phyloP scores from a whole-genome alignment of 2,888 invertebrate species.

The Gerosis bhagava region DNA sequence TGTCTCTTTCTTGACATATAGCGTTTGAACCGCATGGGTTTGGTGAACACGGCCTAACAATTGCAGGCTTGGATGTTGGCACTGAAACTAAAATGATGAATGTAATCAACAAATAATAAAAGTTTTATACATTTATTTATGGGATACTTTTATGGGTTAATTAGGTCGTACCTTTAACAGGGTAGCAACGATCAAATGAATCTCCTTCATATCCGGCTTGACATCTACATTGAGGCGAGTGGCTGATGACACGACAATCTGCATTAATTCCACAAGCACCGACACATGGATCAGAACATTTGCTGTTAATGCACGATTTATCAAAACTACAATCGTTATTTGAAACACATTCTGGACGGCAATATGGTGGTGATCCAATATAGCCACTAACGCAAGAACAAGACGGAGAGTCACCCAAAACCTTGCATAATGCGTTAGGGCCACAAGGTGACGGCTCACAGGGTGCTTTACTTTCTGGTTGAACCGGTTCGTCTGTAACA shows the following conservation, averaged over 20 bases:
- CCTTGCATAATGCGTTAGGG: conserved; percentile 87
- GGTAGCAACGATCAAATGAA: conserved; percentile 87
- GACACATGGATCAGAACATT: conserved; percentile 91
- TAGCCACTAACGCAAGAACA: conserved; percentile 89
- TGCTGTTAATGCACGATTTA: conserved; percentile 89
- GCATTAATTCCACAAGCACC: conserved; percentile 91
- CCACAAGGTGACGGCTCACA: conserved; percentile 91
- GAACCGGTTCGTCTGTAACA: conserved; percentile 49
- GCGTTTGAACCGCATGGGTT: conserved; percentile 87
- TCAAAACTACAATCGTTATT: conserved; percentile 90
- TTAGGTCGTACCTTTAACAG: conserved; percentile 47
- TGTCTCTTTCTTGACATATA: conserved; percentile 86
- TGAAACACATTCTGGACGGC: conserved; percentile 91
- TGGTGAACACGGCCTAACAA: conserved; percentile 76
- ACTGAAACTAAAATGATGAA: conserved; percentile 34
- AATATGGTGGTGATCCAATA: conserved; percentile 88
- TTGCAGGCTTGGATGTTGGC: conserved; percentile 46
- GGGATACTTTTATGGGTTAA: too few species aligned
- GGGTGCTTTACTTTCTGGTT: conserved; percentile 69
- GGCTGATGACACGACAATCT: conserved; percentile 90
- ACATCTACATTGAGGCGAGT: conserved; percentile 93
- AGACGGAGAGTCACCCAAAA: conserved; percentile 78
- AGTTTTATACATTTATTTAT: not conserved
- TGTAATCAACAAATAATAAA: conserved; percentile 3
- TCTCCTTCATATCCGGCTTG: conserved; percentile 87